These are phyloP conservation scores for Drosophila imparisetae DNA, from an alignment of 2,888 invertebrate species.

Conservation along the genomic window DNA sequence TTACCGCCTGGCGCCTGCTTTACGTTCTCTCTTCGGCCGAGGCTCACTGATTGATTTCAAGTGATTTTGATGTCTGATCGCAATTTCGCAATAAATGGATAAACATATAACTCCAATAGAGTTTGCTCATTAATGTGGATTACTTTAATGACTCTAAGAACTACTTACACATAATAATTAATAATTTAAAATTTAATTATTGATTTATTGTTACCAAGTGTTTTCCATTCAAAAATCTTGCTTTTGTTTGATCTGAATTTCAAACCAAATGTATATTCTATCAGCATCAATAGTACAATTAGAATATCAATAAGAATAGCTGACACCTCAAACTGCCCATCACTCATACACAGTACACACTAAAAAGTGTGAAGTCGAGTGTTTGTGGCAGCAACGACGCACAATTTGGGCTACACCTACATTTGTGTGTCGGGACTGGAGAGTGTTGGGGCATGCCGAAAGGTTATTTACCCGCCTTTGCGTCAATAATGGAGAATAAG, in stretches of 20 bases:
- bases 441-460: constrained; percentile 47
- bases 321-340: constrained; percentile 41
- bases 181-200: neutral
- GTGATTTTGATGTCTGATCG: constrained; percentile 49
- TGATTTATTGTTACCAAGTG: neutral
- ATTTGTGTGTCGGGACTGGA: constrained; percentile 40
- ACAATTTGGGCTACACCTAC: constrained; percentile 38
- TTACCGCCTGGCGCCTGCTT: constrained; percentile 13
- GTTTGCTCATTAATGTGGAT: neutral
- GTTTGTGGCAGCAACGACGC: constrained; percentile 22
- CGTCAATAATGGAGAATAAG: constrained; percentile 61
- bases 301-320: constrained; percentile 3
- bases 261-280: neutral
- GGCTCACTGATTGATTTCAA: constrained; percentile 52
- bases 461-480: constrained; percentile 77
- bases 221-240: neutral
- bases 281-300: constrained; percentile 1
- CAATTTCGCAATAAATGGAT: constrained; percentile 9
- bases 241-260: neutral
- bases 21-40: neutral
- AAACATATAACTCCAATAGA: neutral
- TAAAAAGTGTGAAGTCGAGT: constrained; percentile 17
- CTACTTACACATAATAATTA: neutral
- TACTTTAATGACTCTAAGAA: neutral
- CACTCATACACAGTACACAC: constrained; percentile 37